phyloP scores from a whole-genome alignment of 2,888 invertebrate species.

The Drosophila maculinotata region DNA sequence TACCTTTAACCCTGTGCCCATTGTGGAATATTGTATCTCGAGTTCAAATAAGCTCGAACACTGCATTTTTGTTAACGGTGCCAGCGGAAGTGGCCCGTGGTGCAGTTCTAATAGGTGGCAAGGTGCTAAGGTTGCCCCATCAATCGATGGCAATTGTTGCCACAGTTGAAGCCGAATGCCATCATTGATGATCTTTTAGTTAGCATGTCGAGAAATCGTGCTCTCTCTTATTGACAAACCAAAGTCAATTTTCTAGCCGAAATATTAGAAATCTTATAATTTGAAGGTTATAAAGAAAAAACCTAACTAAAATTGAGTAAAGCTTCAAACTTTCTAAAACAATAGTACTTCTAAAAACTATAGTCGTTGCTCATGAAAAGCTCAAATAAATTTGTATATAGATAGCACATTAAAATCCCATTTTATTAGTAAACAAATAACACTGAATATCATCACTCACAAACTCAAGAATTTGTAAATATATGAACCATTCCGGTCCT shows the following conservation, averaged over 20 bases:
- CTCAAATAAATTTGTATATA: no score
- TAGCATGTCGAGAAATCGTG: conserved; percentile 65
- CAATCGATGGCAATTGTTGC: conserved; percentile 24
- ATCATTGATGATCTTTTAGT: conserved; percentile 54
- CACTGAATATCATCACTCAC: not conserved
- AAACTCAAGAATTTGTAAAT: conserved; percentile 3
- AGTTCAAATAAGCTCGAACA: conserved; percentile 19
- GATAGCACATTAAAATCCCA: no score
- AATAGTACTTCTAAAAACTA: not conserved
- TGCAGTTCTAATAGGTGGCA: conserved; percentile 43
- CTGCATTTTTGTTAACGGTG: conserved; percentile 36
- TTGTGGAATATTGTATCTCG: conserved; percentile 22
- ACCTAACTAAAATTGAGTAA: no score
- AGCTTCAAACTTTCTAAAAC: not conserved
- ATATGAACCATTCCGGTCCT: not conserved
- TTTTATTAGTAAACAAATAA: no score
- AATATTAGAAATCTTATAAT: not conserved
- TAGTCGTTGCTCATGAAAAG: no score
- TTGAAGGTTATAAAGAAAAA: no score
- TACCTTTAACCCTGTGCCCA: conserved; percentile 28
- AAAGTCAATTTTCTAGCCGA: not conserved
- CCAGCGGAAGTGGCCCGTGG: conserved; percentile 61
- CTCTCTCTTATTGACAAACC: conserved; percentile 24
- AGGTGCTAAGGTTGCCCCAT: conserved; percentile 55
- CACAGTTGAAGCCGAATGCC: conserved; percentile 5